Base-by-base conservation (phyloP, 2,888 invertebrate genomes). In the Eilema griseolum region DNA sequence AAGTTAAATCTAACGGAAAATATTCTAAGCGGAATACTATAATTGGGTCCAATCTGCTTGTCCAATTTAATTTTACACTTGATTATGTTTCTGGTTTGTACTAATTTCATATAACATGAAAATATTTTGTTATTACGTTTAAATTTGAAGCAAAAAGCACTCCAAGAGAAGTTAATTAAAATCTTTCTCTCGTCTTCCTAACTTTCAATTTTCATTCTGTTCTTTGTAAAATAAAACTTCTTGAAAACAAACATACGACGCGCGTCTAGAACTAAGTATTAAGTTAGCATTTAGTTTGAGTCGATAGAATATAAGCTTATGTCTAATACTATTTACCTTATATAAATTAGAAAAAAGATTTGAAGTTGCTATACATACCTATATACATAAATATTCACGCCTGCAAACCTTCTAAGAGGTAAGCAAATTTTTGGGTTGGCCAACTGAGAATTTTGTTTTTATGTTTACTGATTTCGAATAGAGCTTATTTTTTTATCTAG, bases 201-300 rank as follows among this genome's bases (percentile, higher is more conserved):
- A n/a, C n/a, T n/a, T n/a, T n/a, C n/a, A n/a, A n/a, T n/a, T n/a
- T n/a, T n/a, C n/a, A n/a, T n/a, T n/a, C n/a, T n/a, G 52, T 52
- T 52, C 52, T 52, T 52, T 52, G 52, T 52, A 10, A 52, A 52
- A 52, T 52, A 52, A 52, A 52, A 52, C n/a, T 52, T 52, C 52
- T 59, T 59, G 59, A 26, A 26, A n/a, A 52, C 52, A 52, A 52
- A 52, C 52, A n/a, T 2, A 52, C 52, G 52, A 52, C 52, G n/a
- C 8, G 52, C 52, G 52, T n/a, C 52, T 52, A 52, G 52, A 52
- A 59, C 59, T 26, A 26, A 59, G 59, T 26, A 59, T 59, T 26
- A 26, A 59, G 24, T 59, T 59, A 28, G 59, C 16, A 26, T 59
- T 59, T 59, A 59, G 24, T 26, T 26, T 24, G 26, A 59, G 14